Evolutionary conservation across 2,113 vertebrate genomes (phyloP).

Genomic region (Bos javanicus): DNA sequence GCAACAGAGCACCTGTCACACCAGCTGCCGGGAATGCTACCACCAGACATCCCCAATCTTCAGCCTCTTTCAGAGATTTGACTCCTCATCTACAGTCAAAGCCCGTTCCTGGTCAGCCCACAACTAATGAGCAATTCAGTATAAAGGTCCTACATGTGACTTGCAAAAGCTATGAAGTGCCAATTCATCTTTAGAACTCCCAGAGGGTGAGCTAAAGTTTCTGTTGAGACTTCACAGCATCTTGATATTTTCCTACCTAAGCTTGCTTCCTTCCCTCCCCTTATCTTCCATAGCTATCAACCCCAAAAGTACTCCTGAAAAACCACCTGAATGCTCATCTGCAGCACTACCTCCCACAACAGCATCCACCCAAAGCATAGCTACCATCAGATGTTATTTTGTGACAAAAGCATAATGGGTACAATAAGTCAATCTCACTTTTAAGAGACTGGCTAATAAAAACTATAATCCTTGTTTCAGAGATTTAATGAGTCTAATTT

Average conservation of each 20-base stretch:
- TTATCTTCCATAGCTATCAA: not conserved
- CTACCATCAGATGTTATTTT: not conserved
- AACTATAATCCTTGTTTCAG: not conserved
- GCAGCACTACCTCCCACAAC: not conserved
- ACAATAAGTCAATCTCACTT: not conserved
- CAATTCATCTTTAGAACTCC: not conserved
- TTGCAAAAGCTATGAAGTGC: not conserved
- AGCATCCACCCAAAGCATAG: not conserved
- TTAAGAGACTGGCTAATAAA: not conserved
- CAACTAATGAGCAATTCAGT: not conserved
- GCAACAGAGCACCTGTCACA: not conserved
- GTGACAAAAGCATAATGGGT: not conserved
- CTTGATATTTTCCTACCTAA: not conserved
- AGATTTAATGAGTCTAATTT: not conserved
- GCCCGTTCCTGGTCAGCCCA: not conserved
- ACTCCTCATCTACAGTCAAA: not conserved
- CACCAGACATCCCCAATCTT: not conserved
- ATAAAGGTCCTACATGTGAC: not conserved
- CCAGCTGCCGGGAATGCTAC: not conserved
- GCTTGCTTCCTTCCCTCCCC: not conserved
- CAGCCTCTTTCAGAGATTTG: not conserved
- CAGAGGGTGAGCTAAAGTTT: not conserved
- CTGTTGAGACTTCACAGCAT: not conserved
- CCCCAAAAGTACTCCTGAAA: not conserved
- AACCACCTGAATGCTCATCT: not conserved